Evolutionary conservation across 1,140 invertebrate species (phyloP).

Genomic region (Caligus rogercresseyi): DNA sequence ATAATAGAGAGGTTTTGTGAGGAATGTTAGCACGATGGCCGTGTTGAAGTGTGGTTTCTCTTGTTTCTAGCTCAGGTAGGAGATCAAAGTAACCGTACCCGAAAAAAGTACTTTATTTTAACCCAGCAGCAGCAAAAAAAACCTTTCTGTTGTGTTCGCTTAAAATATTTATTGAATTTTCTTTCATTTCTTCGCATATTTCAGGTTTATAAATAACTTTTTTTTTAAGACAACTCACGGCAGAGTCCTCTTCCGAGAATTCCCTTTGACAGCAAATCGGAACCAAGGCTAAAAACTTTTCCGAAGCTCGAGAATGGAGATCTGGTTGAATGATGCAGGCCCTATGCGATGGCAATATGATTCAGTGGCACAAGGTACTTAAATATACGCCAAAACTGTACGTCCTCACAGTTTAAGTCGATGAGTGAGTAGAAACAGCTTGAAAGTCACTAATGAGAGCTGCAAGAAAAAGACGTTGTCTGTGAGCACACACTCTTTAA

Average conservation of each 20-base stretch:
- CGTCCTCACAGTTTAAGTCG: conserved; percentile 83
- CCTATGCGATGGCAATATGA: conserved; percentile 70
- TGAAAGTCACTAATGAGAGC: conserved; percentile 72
- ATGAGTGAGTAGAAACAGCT: conserved; percentile 76
- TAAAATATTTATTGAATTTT: too few relatives aligned
- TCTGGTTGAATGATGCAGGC: conserved; percentile 55
- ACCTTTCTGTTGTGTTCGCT: too few relatives aligned
- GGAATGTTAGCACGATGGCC: too few relatives aligned
- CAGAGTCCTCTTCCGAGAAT: background rate
- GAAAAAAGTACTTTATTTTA: too few relatives aligned
- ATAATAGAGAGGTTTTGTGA: too few relatives aligned
- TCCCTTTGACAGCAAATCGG: conserved; percentile 37
- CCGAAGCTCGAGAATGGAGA: conserved; percentile 54
- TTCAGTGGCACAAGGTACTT: conserved; percentile 67
- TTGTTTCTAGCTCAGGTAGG: too few relatives aligned
- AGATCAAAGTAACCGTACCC: too few relatives aligned
- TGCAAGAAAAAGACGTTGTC: conserved; percentile 33
- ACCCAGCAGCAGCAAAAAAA: too few relatives aligned
- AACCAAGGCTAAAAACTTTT: conserved; percentile 60
- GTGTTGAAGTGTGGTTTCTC: too few relatives aligned
- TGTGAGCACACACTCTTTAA: conserved; percentile 17
- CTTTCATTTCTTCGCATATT: too few relatives aligned
- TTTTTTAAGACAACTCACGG: too few relatives aligned
- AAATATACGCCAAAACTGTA: conserved; percentile 81
- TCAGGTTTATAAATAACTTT: too few relatives aligned